Conservation (phyloP, 1,140 invertebrate species). For the Platorchestia sp. region DNA sequence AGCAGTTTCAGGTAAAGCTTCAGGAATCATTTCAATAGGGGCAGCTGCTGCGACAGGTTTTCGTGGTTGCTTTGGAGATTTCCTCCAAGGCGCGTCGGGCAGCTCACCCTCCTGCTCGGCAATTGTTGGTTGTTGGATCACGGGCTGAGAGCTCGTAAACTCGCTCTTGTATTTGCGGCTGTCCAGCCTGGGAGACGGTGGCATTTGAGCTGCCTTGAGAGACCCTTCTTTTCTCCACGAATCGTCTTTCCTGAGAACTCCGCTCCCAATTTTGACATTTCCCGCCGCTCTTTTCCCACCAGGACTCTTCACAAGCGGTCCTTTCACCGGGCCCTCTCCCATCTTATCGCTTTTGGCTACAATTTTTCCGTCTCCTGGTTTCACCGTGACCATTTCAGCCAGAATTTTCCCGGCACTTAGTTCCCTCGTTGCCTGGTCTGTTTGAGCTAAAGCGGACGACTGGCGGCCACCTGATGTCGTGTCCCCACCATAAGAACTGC, state of each 20-base stretch:
- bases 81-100: conserved; percentile 40
- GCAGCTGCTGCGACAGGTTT: background rate
- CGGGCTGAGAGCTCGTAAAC: background rate
- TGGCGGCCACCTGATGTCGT: conserved; percentile 25
- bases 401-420: background rate
- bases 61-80: conserved; percentile 28
- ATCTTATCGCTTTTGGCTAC: background rate
- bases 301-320: background rate
- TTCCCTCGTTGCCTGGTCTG: conserved; percentile 21
- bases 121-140: conserved; percentile 16
- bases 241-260: conserved; percentile 20
- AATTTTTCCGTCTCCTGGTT: background rate
- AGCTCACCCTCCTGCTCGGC: conserved; percentile 40
- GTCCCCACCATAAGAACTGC: conserved; percentile 53
- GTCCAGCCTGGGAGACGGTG: background rate
- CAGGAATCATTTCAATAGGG: background rate
- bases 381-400: conserved; percentile 34
- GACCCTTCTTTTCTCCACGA: conserved; percentile 39
- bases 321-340: background rate
- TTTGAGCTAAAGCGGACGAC: conserved; percentile 3
- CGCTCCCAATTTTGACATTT: background rate
- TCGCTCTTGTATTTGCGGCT: conserved; percentile 13
- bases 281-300: background rate
- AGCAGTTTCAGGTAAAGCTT: background rate
- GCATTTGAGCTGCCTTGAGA: conserved; percentile 9